phyloP scores from a whole-genome alignment of 2,797 vertebrate species.

The Sebastes itinus region DNA sequence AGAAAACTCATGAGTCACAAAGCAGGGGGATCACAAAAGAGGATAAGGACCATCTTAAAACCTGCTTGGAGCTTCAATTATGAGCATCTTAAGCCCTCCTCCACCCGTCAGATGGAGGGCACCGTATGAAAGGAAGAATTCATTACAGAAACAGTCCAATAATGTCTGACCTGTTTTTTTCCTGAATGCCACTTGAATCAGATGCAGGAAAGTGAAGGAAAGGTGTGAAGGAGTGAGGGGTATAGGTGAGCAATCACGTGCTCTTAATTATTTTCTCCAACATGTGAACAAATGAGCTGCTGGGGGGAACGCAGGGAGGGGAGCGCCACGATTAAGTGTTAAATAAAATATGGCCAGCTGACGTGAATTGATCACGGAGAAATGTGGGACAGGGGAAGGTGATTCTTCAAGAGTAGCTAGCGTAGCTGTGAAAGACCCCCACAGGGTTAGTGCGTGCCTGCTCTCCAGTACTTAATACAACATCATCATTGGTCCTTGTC shows the following conservation, averaged over 20 bases:
- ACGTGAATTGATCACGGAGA: constrained; percentile 74
- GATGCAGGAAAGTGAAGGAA: background rate
- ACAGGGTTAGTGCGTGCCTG: constrained; percentile 39
- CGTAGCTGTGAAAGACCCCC: constrained; percentile 58
- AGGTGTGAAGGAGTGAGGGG: background rate
- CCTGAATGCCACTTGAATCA: constrained; percentile 16
- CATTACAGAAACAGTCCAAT: constrained; percentile 21
- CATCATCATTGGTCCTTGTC: constrained; percentile 73
- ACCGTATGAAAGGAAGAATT: constrained; percentile 30
- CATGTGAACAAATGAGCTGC: constrained; percentile 59
- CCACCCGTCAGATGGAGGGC: background rate
- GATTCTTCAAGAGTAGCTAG: constrained; percentile 72
- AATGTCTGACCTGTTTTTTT: constrained; percentile 39
- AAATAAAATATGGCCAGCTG: constrained; percentile 80
- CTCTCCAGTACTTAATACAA: constrained; percentile 61
- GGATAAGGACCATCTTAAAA: constrained; percentile 15
- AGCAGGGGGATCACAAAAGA: constrained; percentile 10
- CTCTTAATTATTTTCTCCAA: constrained; percentile 36
- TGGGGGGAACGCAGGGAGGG: constrained; percentile 16
- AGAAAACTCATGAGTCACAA: constrained; percentile 29
- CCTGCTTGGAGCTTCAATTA: constrained; percentile 15
- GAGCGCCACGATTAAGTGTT: constrained; percentile 65
- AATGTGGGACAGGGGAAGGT: constrained; percentile 62
- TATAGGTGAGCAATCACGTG: constrained; percentile 13
- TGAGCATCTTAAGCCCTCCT: constrained; percentile 12